A percentile compares a stretch with the other conserved stretches of the same genome.
These are phyloP conservation scores for Sebastes miniatus DNA, from an alignment of 2,797 vertebrate genomes.

Conservation along the genomic window DNA sequence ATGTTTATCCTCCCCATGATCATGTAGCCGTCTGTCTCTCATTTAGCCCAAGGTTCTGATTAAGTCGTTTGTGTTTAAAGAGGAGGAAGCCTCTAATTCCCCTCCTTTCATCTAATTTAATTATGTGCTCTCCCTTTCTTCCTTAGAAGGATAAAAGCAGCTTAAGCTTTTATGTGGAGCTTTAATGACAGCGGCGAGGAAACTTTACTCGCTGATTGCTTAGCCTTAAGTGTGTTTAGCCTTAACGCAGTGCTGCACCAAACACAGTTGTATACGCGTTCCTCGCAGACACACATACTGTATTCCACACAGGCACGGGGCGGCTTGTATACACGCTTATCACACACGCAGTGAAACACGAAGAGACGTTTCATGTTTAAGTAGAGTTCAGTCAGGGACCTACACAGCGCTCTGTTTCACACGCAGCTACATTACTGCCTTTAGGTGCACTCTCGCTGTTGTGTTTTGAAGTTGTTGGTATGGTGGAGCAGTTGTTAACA, in stretches of 20 bases:
- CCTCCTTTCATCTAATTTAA: constrained; percentile 82
- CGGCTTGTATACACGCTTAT: neutral
- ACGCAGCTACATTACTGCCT: constrained; percentile 17
- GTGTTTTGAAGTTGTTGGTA: constrained; percentile 17
- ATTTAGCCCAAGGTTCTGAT: constrained; percentile 78
- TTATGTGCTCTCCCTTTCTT: constrained; percentile 77
- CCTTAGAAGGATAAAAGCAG: constrained; percentile 78
- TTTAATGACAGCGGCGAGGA: constrained; percentile 73
- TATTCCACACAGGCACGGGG: constrained; percentile 3
- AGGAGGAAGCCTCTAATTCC: constrained; percentile 77
- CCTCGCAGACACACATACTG: neutral
- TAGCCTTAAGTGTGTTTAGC: constrained; percentile 75
- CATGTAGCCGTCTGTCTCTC: constrained; percentile 71
- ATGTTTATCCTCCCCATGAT: constrained; percentile 75
- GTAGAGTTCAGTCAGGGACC: constrained; percentile 16
- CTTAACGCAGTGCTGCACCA: constrained; percentile 35
- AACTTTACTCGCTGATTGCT: constrained; percentile 74
- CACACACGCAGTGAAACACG: neutral
- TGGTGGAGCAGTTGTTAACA: constrained; percentile 1
- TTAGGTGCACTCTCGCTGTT: constrained; percentile 1
- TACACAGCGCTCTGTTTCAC: constrained; percentile 14
- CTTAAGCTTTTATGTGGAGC: constrained; percentile 78
- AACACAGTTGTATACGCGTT: constrained; percentile 7
- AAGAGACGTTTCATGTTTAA: constrained; percentile 33
- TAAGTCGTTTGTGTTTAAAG: constrained; percentile 79